Base-by-base conservation (phyloP, 2,797 vertebrate species). In the Rallus crepitans region DNA sequence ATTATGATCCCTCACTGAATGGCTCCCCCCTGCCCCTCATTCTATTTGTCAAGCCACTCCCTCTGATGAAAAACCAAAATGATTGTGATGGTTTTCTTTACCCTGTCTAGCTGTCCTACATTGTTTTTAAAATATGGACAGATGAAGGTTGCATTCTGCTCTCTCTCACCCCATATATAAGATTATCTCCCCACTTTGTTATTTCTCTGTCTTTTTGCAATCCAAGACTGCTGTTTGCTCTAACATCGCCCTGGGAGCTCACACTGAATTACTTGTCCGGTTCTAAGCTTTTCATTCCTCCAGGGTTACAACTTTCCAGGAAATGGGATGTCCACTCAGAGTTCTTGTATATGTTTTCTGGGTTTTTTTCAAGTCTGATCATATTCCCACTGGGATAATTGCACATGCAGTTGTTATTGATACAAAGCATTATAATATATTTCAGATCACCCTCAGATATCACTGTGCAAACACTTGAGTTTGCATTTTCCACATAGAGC, bases 251-350 rank as follows among this genome's bases (percentile, higher is more conserved):
- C 17, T 68, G 66, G 63, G 70, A 85, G 27, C 77, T 90, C 68
- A 71, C 31, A 12, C 24, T 68, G 73, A 89, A 60, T 87, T 84
- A 68, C 30, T 90, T 73, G n/a, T 78, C 88, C 73, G 17, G 30
- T 77, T 76, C 60, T 24, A 75, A 75, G 61, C 20, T 87, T 93
- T 92, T 82, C 20, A 52, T 14, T 77, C 45, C 42, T 90, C 31
- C 25, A 42, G 31, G 50, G 64, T 87, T 94, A 77, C 60, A 84
- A 14, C 78, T 93, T 90, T 71, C 60, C 71, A 87, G 94, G 94
- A 94, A 95, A 89, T 33, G 15, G 40, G 16, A 77, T 59, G 64
- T 71, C 23, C 20, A 37, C 18, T n/a, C 89, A 59, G 61, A 33
- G 21, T 71, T 89, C 45, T 75, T 52, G 31, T 75, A 15, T 68